These are phyloP conservation scores for Epizoanthus scotinus DNA, from an alignment of 92 coral and sea anemone genomes.

Conservation along the genomic window DNA sequence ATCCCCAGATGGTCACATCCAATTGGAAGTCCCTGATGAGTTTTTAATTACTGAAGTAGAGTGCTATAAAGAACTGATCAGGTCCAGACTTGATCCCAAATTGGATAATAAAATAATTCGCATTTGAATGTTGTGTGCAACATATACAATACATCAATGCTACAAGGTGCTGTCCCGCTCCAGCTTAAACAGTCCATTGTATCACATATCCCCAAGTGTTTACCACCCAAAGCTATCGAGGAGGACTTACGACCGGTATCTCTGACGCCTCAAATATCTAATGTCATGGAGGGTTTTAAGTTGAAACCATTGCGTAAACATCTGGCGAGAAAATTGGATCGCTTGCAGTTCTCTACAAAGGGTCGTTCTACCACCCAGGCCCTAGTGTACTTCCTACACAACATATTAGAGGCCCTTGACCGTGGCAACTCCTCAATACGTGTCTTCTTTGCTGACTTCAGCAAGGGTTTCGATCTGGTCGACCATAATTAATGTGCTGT, in stretches of 20 bases:
- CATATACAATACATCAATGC: not conserved
- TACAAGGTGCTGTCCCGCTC: not conserved
- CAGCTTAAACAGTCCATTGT: not conserved
- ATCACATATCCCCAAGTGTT: no score
- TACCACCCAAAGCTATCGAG: not conserved
- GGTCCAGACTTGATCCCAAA: not conserved
- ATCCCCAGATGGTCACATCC: not conserved
- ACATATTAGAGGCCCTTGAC: constrained; percentile 38
- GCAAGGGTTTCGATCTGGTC: not conserved
- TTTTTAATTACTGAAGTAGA: not conserved
- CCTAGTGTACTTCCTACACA: constrained; percentile 32
- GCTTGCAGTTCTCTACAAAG: not conserved
- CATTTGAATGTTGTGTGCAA: not conserved
- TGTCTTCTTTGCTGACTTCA: not conserved
- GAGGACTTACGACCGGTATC: not conserved
- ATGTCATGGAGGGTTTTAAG: not conserved
- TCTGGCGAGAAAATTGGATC: not conserved
- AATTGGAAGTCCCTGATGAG: not conserved
- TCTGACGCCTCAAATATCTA: no score
- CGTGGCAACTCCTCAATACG: not conserved
- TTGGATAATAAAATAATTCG: not conserved
- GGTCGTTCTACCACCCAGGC: constrained; percentile 29
- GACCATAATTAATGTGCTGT: not conserved
- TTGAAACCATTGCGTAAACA: not conserved
- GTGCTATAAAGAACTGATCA: not conserved